Evolutionary conservation across 2,888 invertebrate species (phyloP).

Genomic region (Mantis religiosa): DNA sequence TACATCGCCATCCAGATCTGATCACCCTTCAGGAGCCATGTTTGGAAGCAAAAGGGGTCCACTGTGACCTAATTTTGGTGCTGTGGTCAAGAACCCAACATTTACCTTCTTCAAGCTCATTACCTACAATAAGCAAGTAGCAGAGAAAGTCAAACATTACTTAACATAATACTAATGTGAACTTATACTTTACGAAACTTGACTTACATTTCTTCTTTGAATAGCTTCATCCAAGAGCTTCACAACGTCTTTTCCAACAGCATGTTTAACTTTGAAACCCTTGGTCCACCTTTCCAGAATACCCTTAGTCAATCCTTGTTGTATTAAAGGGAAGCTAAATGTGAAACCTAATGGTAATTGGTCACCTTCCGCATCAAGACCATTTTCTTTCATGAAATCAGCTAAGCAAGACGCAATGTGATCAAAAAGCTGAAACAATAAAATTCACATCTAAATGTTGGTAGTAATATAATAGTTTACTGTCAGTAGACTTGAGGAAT

Average conservation of each 20-base stretch:
- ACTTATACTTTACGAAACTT: background rate
- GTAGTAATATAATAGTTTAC: background rate
- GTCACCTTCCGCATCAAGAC: slow-evolving; percentile 39
- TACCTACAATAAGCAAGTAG: too few species aligned
- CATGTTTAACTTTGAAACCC: slow-evolving; percentile 59
- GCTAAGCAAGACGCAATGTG: slow-evolving; percentile 57
- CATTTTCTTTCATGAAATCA: slow-evolving; percentile 51
- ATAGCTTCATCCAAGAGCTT: slow-evolving; percentile 53
- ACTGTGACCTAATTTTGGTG: too few species aligned
- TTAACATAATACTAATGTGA: background rate
- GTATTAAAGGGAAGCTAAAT: slow-evolving; percentile 58
- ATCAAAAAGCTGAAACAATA: slow-evolving; percentile 52
- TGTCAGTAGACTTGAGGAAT: too few species aligned
- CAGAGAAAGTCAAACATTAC: too few species aligned
- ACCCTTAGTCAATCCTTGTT: slow-evolving; percentile 53
- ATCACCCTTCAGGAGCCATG: too few species aligned
- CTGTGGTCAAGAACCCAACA: too few species aligned
- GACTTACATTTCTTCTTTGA: slow-evolving; percentile 46
- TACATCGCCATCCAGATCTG: too few species aligned
- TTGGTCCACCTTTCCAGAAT: slow-evolving; percentile 57
- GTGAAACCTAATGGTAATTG: slow-evolving; percentile 58
- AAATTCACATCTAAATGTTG: background rate
- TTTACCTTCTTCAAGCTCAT: too few species aligned
- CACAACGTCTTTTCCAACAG: slow-evolving; percentile 56
- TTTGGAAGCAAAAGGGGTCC: too few species aligned